Base-by-base conservation (phyloP, 2,797 vertebrate genomes). In the Gallirallus australis region DNA sequence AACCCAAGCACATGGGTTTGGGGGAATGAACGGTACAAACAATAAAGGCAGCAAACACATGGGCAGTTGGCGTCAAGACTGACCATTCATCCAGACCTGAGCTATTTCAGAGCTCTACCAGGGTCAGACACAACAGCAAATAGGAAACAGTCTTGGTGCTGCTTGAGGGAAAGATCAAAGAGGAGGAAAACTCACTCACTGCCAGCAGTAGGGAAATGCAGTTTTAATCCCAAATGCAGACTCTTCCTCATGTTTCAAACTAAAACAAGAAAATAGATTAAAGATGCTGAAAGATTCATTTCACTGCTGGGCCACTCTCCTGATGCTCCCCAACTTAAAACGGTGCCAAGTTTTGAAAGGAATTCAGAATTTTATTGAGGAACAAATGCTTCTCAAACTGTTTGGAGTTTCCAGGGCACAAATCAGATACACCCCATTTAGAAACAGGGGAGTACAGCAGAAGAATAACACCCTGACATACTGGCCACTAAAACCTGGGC, bases 11-110 rank as follows among this genome's bases (percentile, higher is more conserved):
- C 7, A 23, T 2, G 6, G 28, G 9, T 39, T 7, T 48, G 0
- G 21, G 9, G 45, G 18, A 59, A 68, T 23, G 2, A 50, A 27
- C 14, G 35, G 31, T 9, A 47, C 5, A 37, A 84, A 40, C 10
- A 35, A 59, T 15, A 31, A 35, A 37, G 47, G 1, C 5, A 4
- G 19, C 16, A 21, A 30, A 48, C 24, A 10, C 24, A 12, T 0
- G 5, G 27, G 33, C 42, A 54, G 40, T 37, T 7, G 15, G 28
- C 12, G 3, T 15, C 11, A 14, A 37, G 31, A 60, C 7, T 4
- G 37, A 52, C 2, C 23, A 35, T 37, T 80, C 42, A 31, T 17
- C 69, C 47, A 63, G 70, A 27, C 21, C 31, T 12, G 37, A 76
- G 82, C 70, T 66, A 40, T 18, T 52, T 53, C 79, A 52, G 75